Evolutionary conservation across 2,113 vertebrate genomes (phyloP), one percentile per base, ranked within the genome.

Genomic region (Alligator sinensis): DNA sequence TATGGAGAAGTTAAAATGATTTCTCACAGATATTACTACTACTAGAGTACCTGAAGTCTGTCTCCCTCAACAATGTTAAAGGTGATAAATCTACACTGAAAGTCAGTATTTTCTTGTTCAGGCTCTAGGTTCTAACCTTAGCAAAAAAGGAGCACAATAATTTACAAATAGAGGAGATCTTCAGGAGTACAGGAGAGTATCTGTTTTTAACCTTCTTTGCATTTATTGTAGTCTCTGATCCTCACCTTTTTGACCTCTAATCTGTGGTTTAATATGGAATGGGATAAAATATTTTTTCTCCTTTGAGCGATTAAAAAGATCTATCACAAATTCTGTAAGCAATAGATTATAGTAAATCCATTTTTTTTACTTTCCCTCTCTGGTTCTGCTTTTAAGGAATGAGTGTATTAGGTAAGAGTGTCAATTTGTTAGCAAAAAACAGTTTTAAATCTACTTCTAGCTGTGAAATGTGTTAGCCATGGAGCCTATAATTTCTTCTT

Each of bases 361-460:
- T 89, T 91, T 93, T 47, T 93, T 91, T 38, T 85, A 85, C 64
- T 72, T 91, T 90, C 66, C 58, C 75, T 66, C 91, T 93, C 88
- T 66, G 34, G 11, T 12, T 86, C 88, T 91, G 91, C 79, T 95
- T 90, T 93, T 90, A 91, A 95, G 80, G 93, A 97, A 82, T 75
- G 16, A 24, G 19, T 54, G 66, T 61, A 78, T n/a, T 34, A 87
- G 64, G 86, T 82, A 91, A 94, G 91, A 88, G 75, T 96, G 88
- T 95, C 95, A 96, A 92, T 97, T 96, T 97, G 81, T 94, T 98
- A 95, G 89, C 90, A 91, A 91, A 96, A 98, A 98, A 96, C 10
- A 95, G 55, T 96, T 97, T 97, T 95, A 96, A 97, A 95, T 98
- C 95, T 97, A 92, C 97, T 97, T 97, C 94, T 96, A 89, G 91